Percentiles rank a stretch among this genome's conserved stretches.
Conservation (phyloP, 2,888 invertebrate species). For the Lithophane ornitopus region DNA sequence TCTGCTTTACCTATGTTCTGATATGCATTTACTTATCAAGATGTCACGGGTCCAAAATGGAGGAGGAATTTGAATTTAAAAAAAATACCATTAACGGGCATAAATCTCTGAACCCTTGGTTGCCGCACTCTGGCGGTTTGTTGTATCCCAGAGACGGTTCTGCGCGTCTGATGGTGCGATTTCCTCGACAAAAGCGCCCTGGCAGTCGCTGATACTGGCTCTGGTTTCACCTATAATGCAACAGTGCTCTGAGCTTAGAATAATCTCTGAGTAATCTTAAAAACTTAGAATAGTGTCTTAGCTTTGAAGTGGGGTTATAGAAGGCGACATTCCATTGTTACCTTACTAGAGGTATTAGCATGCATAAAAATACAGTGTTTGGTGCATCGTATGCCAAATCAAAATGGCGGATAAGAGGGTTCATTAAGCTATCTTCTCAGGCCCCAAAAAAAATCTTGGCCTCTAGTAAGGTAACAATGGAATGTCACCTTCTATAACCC, state of each 20-base stretch:
- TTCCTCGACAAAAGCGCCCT: slow-evolving; percentile 66
- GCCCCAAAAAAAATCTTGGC: too few species aligned
- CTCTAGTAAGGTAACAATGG: too few species aligned
- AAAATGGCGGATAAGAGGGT: too few species aligned
- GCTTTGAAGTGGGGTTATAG: neutral
- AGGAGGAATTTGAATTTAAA: neutral
- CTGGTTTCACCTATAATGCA: slow-evolving; percentile 80
- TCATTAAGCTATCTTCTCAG: too few species aligned
- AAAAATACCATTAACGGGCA: slow-evolving; percentile 79
- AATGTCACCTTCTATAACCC: too few species aligned
- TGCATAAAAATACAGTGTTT: too few species aligned
- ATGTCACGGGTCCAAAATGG: neutral
- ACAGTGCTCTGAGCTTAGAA: neutral
- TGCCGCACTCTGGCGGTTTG: slow-evolving; percentile 75
- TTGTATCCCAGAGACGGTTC: slow-evolving; percentile 67
- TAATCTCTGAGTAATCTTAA: neutral
- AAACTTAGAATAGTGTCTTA: neutral
- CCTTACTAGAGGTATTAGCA: neutral
- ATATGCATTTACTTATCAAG: neutral
- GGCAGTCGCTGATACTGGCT: slow-evolving; percentile 59
- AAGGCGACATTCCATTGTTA: neutral
- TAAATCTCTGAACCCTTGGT: slow-evolving; percentile 77
- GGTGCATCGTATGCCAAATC: too few species aligned
- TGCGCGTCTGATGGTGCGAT: slow-evolving; percentile 69
- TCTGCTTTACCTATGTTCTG: too few species aligned